These are phyloP conservation scores for Clarias fuscus DNA, from an alignment of 2,797 vertebrate genomes.

Conservation along the genomic window DNA sequence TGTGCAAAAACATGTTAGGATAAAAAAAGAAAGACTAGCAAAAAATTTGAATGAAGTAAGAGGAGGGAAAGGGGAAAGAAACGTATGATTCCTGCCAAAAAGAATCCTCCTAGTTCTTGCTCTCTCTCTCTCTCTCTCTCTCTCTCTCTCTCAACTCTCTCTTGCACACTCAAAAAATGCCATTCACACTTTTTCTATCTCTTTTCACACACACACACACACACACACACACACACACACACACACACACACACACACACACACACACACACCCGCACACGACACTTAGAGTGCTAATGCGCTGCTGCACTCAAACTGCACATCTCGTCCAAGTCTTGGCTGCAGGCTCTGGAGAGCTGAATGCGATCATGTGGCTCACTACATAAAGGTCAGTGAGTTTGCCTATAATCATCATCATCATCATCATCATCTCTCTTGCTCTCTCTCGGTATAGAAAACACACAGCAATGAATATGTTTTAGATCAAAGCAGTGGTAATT, in stretches of 20 bases:
- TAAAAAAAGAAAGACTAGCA: not conserved
- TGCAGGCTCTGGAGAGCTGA: constrained; percentile 36
- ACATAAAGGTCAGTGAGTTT: constrained; percentile 50
- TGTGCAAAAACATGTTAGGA: not conserved
- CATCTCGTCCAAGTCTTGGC: constrained; percentile 38
- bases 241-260: not conserved
- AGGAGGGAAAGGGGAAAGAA: not conserved
- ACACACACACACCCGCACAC: constrained; percentile 21
- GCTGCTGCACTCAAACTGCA: constrained; percentile 36
- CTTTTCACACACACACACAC: not conserved
- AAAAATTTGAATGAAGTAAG: not conserved
- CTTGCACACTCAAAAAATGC: not conserved
- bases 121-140: not conserved
- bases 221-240: not conserved
- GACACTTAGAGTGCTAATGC: constrained; percentile 14
- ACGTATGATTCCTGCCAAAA: constrained; percentile 6
- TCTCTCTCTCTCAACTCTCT: not conserved
- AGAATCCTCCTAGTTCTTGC: constrained; percentile 3
- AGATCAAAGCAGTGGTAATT: not conserved
- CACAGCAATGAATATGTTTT: not conserved
- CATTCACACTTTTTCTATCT: not conserved
- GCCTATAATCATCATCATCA: constrained; percentile 12
- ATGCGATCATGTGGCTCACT: constrained; percentile 35
- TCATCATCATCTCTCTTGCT: not conserved
- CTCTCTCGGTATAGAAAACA: constrained; percentile 13